Conservation (phyloP, 2,888 invertebrate species). For the Diadromus collaris region DNA sequence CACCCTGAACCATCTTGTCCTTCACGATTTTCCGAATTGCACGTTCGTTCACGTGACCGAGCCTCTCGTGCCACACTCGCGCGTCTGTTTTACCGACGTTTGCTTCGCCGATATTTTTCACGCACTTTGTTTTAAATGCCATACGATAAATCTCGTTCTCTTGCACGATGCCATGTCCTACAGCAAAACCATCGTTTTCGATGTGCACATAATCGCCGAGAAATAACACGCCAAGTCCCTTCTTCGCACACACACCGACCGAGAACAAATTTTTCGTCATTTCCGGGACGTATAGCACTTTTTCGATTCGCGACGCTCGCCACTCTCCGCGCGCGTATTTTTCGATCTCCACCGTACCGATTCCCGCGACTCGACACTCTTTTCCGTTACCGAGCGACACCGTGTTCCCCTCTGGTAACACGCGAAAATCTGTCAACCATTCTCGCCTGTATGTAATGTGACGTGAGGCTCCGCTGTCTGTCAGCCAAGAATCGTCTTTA, state of each 20-base stretch:
- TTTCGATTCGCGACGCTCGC: not conserved
- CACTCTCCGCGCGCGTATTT: no score
- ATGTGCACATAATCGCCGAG: no score
- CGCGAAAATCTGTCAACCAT: constrained; percentile 13
- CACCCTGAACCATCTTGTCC: not conserved
- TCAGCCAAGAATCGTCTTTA: not conserved
- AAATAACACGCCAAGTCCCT: no score
- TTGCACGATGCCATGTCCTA: not conserved
- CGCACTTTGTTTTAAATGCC: not conserved
- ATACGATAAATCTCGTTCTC: not conserved
- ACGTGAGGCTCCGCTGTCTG: constrained; percentile 35
- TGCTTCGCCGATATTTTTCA: not conserved
- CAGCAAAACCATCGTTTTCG: not conserved
- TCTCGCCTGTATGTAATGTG: constrained; percentile 28
- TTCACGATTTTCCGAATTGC: not conserved
- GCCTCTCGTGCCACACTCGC: not conserved
- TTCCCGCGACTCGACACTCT: constrained; percentile 5
- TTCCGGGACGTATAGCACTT: not conserved
- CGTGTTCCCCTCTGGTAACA: constrained; percentile 1
- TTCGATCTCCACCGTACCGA: not conserved
- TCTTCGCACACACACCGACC: no score
- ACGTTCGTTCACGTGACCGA: not conserved
- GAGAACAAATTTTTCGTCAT: not conserved
- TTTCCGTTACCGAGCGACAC: constrained; percentile 13
- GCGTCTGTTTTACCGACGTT: not conserved